Evolutionary conservation across 2,888 invertebrate species (phyloP).

Genomic region (Eupithecia tripunctaria): DNA sequence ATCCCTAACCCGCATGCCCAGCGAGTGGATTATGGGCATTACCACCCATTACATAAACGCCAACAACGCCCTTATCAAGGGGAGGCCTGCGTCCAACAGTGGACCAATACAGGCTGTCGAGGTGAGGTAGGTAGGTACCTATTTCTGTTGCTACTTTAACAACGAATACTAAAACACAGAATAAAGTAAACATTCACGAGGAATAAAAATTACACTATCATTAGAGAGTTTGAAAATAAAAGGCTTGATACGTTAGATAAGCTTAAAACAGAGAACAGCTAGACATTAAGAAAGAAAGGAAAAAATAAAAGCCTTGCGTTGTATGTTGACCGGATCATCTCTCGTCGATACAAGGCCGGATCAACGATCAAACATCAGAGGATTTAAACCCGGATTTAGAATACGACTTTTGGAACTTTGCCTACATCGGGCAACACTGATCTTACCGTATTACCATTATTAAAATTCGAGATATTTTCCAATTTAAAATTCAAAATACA

Average conservation of each 20-base stretch:
- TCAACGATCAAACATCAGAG: not conserved
- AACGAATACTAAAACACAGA: too few relatives aligned
- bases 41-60: too few relatives aligned
- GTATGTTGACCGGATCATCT: not conserved
- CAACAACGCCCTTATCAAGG: too few relatives aligned
- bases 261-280: not conserved
- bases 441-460: not conserved
- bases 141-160: too few relatives aligned
- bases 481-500: slow-evolving; percentile 6
- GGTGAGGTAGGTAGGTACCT: too few relatives aligned
- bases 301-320: not conserved
- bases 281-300: not conserved
- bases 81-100: too few relatives aligned
- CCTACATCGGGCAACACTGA: not conserved
- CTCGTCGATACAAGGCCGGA: not conserved
- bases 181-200: too few relatives aligned
- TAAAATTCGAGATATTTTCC: not conserved
- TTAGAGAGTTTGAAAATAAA: too few relatives aligned
- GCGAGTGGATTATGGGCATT: too few relatives aligned
- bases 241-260: not conserved
- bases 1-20: too few relatives aligned
- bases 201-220: too few relatives aligned
- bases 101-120: too few relatives aligned
- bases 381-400: slow-evolving; percentile 14
- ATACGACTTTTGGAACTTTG: slow-evolving; percentile 5